Evolutionary conservation across 2,888 invertebrate species (phyloP).

Genomic region (Abrostola tripartita): DNA sequence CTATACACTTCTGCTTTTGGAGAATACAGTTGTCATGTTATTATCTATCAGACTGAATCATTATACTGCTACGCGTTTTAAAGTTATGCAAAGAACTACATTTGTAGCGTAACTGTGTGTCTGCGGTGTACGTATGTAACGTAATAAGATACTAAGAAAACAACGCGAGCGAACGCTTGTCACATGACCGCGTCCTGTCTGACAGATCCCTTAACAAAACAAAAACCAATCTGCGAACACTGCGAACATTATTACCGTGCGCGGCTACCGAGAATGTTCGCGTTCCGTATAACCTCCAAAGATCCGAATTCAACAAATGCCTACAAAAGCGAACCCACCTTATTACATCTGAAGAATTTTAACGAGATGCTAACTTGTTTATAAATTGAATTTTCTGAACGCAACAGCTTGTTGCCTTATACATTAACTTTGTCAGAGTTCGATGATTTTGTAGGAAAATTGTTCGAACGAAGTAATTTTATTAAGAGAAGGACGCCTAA

Average conservation of each 20-base stretch:
- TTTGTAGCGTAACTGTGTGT: too few relatives aligned
- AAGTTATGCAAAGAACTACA: too few relatives aligned
- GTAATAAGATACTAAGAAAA: too few relatives aligned
- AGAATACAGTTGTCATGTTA: too few relatives aligned
- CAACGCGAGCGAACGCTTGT: too few relatives aligned
- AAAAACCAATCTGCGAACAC: conserved; percentile 53
- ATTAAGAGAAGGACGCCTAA: conserved; percentile 62
- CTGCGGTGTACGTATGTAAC: too few relatives aligned
- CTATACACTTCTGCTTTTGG: too few relatives aligned
- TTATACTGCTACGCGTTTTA: too few relatives aligned
- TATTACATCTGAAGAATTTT: conserved; percentile 86
- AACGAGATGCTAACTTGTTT: conserved; percentile 87
- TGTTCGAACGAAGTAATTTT: conserved; percentile 70
- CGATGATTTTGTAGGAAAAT: conserved; percentile 78
- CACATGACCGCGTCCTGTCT: too few relatives aligned
- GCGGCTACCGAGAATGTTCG: conserved; percentile 60
- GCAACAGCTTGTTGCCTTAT: conserved; percentile 80
- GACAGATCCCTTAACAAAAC: conserved; percentile 40
- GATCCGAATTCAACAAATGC: conserved; percentile 72
- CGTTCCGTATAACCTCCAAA: conserved; percentile 39
- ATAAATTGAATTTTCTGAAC: conserved; percentile 85
- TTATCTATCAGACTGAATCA: too few relatives aligned
- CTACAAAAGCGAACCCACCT: conserved; percentile 70
- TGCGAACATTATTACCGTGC: conserved; percentile 53
- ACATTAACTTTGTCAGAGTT: conserved; percentile 85